Percentiles rank a stretch among this genome's conserved stretches.
These are phyloP conservation scores for Diglossa brunneiventris DNA, from an alignment of 2,113 vertebrate species.

Conservation along the genomic window DNA sequence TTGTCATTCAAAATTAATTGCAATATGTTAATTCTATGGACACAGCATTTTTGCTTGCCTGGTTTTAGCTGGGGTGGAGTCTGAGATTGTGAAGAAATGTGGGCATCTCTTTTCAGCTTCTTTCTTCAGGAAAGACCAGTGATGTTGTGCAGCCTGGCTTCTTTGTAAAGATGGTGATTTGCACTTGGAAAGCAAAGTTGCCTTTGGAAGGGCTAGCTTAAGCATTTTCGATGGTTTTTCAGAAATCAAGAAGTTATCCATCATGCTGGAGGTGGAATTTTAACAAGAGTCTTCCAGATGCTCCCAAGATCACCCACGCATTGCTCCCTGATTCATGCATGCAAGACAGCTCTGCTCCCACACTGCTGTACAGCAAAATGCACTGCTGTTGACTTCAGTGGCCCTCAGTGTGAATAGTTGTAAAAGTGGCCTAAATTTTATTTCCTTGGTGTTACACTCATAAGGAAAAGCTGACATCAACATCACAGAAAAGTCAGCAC, in stretches of 20 bases:
- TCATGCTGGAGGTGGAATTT: slow-evolving; percentile 51
- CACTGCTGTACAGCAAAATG: not conserved
- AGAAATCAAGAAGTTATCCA: slow-evolving; percentile 13
- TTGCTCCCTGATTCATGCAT: slow-evolving; percentile 18
- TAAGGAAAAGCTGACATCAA: not conserved
- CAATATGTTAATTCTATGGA: not conserved
- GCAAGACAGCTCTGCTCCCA: not conserved
- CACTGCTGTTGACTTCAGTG: not conserved
- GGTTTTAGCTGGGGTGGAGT: not conserved
- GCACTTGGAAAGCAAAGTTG: not conserved
- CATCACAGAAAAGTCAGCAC: not conserved
- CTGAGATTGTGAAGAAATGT: not conserved
- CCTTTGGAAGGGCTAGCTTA: slow-evolving; percentile 4
- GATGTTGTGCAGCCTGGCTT: not conserved
- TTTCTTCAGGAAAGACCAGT: accelerated
- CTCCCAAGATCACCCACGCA: slow-evolving; percentile 3
- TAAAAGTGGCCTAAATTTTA: not conserved
- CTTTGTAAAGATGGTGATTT: not conserved
- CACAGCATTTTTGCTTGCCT: not conserved
- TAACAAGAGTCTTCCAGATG: slow-evolving; percentile 50
- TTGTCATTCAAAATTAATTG: not conserved
- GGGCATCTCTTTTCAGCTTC: not conserved
- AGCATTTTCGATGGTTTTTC: not conserved
- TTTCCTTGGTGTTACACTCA: not conserved
- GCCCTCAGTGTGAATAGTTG: not conserved